A percentile compares a stretch with the other conserved stretches of the same genome.
Evolutionary conservation across 2,888 invertebrate species (phyloP).

Genomic region (Drosophila tanythrix): DNA sequence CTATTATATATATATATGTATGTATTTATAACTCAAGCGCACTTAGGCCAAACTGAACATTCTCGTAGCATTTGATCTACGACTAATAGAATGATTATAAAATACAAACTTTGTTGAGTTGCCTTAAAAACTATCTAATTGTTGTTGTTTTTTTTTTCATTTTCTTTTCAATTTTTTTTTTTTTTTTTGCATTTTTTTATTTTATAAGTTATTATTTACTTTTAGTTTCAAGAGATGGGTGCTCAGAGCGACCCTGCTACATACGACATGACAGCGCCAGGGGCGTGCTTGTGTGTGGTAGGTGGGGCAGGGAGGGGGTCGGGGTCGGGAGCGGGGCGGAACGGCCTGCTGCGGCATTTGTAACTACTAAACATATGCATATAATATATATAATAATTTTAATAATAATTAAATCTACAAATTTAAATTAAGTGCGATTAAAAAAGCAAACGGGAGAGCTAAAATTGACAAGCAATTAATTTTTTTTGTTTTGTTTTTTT

Average conservation of each 20-base stretch:
- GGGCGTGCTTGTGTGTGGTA: conserved; percentile 37
- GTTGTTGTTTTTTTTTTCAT: conserved; percentile 43
- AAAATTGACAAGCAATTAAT: conserved; percentile 76
- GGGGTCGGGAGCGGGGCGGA: conserved; percentile 50
- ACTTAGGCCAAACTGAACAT: conserved; percentile 65
- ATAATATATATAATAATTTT: conserved; percentile 72
- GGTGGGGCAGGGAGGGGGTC: conserved; percentile 12
- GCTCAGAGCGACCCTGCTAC: conserved; percentile 72
- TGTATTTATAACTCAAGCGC: conserved; percentile 59
- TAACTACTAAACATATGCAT: conserved; percentile 69
- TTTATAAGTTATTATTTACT: conserved; percentile 36
- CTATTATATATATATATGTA: conserved; percentile 44
- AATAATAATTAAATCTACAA: conserved; percentile 75
- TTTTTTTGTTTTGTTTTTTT: conserved; percentile 44
- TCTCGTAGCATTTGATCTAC: conserved; percentile 63
- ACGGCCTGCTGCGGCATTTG: conserved; percentile 76
- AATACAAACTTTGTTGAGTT: conserved; percentile 73
- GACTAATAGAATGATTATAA: conserved; percentile 76
- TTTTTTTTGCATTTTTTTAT: conserved; percentile 39
- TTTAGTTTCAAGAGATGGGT: conserved; percentile 61
- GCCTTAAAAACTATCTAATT: conserved; percentile 68
- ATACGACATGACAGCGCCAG: conserved; percentile 60
- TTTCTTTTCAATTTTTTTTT: conserved; percentile 38
- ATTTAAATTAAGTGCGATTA: conserved; percentile 72
- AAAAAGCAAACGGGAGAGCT: conserved; percentile 70